These are phyloP conservation scores for Scolanthus callimorphus DNA, from an alignment of 92 coral and sea anemone species.

Conservation along the genomic window DNA sequence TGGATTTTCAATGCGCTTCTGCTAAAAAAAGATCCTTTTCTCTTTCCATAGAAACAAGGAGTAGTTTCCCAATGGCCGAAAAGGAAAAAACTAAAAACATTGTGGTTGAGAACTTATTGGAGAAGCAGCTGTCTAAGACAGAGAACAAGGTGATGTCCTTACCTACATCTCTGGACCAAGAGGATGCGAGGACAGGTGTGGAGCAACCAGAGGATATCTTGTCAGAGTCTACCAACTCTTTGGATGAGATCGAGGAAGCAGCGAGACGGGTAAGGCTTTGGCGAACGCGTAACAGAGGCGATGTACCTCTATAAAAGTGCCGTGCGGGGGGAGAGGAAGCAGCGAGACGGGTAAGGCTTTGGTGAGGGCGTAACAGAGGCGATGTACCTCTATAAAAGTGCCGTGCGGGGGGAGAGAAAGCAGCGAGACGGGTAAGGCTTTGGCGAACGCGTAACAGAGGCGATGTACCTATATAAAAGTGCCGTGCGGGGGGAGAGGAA, in stretches of 20 bases:
- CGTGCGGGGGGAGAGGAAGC: too few relatives aligned
- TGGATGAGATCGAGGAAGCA: conserved; percentile 82
- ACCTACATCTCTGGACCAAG: conserved; percentile 73
- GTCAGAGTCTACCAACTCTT: conserved; percentile 72
- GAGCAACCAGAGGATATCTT: conserved; percentile 39
- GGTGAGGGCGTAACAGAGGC: too few relatives aligned
- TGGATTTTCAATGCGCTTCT: too few relatives aligned
- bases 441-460: too few relatives aligned
- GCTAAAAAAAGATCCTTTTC: too few relatives aligned
- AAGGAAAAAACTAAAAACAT: conserved; percentile 61
- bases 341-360: conserved; percentile 66
- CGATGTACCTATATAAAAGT: too few relatives aligned
- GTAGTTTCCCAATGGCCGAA: conserved; percentile 76
- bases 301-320: too few relatives aligned
- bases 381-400: too few relatives aligned
- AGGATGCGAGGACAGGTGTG: conserved; percentile 32
- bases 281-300: too few relatives aligned
- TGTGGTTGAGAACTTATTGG: conserved; percentile 81
- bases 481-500: too few relatives aligned
- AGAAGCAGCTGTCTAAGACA: conserved; percentile 73
- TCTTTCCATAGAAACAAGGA: conserved; percentile 45
- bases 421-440: conserved; percentile 70
- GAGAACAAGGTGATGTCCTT: conserved; percentile 64
- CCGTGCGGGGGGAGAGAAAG: too few relatives aligned
- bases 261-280: conserved; percentile 70